Evolutionary conservation across 2,797 vertebrate genomes (phyloP).

Genomic region (Poeciliopsis gracilis): DNA sequence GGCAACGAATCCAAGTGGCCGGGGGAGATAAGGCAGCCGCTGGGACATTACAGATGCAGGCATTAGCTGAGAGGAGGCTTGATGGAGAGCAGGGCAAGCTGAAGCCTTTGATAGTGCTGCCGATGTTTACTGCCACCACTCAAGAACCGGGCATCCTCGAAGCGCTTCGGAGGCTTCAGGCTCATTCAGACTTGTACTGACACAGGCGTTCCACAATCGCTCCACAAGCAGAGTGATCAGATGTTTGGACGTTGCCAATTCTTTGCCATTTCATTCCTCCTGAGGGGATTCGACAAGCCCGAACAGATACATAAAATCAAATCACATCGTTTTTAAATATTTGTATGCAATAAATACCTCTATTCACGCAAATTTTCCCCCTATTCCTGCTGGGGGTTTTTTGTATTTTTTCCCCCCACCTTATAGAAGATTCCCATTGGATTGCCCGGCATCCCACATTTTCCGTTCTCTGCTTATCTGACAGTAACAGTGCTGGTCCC

Average conservation of each 20-base stretch:
- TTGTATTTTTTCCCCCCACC: slow-evolving; percentile 23
- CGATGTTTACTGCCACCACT: slow-evolving; percentile 66
- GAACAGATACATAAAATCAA: slow-evolving; percentile 3
- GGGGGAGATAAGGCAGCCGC: slow-evolving; percentile 79
- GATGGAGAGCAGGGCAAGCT: slow-evolving; percentile 72
- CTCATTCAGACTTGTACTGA: slow-evolving; percentile 33
- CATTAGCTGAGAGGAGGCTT: slow-evolving; percentile 71
- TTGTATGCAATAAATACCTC: slow-evolving; percentile 3
- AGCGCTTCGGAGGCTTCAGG: slow-evolving; percentile 53
- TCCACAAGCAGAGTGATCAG: slow-evolving; percentile 17
- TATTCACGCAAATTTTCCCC: slow-evolving; percentile 9
- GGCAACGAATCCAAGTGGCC: slow-evolving; percentile 78
- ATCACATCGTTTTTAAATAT: neutral
- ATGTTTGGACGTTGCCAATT: slow-evolving; percentile 22
- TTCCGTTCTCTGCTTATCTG: slow-evolving; percentile 71
- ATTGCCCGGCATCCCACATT: slow-evolving; percentile 48
- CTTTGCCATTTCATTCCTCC: slow-evolving; percentile 24
- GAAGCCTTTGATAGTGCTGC: slow-evolving; percentile 78
- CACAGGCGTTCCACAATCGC: slow-evolving; percentile 21
- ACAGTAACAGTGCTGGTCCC: slow-evolving; percentile 67
- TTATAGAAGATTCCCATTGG: slow-evolving; percentile 67
- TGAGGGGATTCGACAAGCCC: slow-evolving; percentile 13
- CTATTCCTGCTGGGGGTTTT: slow-evolving; percentile 23
- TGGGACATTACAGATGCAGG: slow-evolving; percentile 79
- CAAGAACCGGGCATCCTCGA: slow-evolving; percentile 64